A percentile compares a stretch with the other conserved stretches of the same genome.
phyloP scores from a whole-genome alignment of 2,797 vertebrate species.

The Erethizon dorsatum region DNA sequence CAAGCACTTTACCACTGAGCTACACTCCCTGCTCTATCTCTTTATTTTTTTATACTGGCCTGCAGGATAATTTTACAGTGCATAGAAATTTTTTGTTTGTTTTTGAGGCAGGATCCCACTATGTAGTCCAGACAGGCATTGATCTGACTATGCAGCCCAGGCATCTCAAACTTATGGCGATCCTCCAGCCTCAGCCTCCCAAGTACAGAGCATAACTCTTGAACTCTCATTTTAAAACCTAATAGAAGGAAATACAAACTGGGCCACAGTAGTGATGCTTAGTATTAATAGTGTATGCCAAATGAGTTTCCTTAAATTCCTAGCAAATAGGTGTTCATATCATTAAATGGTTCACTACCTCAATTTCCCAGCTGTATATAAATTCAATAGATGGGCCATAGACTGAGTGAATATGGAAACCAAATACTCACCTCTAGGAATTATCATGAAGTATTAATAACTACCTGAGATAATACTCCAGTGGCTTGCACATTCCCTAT shows the following conservation, averaged over 20 bases:
- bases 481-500: constrained; percentile 77
- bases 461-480: constrained; percentile 62
- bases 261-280: neutral
- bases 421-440: constrained; percentile 67
- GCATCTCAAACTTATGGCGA: neutral
- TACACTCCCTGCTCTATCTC: neutral
- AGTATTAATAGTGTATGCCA: constrained; percentile 35
- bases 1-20: neutral
- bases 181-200: neutral
- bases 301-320: constrained; percentile 64
- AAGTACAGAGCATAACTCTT: constrained; percentile 56
- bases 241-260: constrained; percentile 67
- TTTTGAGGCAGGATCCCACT: neutral
- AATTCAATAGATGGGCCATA: constrained; percentile 39
- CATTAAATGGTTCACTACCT: constrained; percentile 62
- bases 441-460: constrained; percentile 68
- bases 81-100: constrained; percentile 29
- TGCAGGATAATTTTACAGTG: constrained; percentile 63
- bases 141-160: neutral
- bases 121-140: neutral
- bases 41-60: constrained; percentile 49
- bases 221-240: constrained; percentile 64
- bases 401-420: constrained; percentile 66
- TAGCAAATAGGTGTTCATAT: constrained; percentile 62
- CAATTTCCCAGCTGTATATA: constrained; percentile 59